Percentiles rank a stretch among this genome's conserved stretches.
Evolutionary conservation across 1,140 invertebrate species (phyloP).

Genomic region (Grapholita molesta): DNA sequence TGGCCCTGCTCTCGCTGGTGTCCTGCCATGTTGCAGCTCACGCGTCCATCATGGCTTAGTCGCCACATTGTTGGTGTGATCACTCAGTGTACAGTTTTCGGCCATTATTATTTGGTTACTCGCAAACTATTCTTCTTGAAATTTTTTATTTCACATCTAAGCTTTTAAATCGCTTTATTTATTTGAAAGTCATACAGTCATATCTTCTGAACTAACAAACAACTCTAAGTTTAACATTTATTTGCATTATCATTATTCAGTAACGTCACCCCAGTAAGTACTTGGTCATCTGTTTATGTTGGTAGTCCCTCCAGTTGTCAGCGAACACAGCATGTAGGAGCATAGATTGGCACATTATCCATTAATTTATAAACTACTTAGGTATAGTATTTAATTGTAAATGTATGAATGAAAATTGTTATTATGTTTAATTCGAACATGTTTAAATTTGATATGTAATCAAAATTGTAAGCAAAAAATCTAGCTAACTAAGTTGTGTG

Average conservation of each 20-base stretch:
- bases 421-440: slow-evolving; percentile 2
- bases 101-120: slow-evolving; percentile 61
- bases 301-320: background rate
- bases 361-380: slow-evolving; percentile 49
- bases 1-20: slow-evolving; percentile 37
- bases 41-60: slow-evolving; percentile 69
- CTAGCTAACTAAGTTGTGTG: slow-evolving; percentile 31
- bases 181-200: slow-evolving; percentile 62
- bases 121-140: slow-evolving; percentile 60
- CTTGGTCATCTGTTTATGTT: slow-evolving; percentile 33
- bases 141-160: slow-evolving; percentile 65
- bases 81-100: slow-evolving; percentile 64
- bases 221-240: slow-evolving; percentile 58
- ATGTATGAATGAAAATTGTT: background rate
- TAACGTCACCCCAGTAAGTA: slow-evolving; percentile 43
- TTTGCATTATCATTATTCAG: slow-evolving; percentile 56
- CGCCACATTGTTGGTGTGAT: slow-evolving; percentile 68
- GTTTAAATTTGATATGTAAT: slow-evolving; percentile 1
- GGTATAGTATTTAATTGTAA: slow-evolving; percentile 21
- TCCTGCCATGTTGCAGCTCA: slow-evolving; percentile 63
- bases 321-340: slow-evolving; percentile 12
- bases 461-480: slow-evolving; percentile 16
- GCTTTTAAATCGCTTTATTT: slow-evolving; percentile 70
- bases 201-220: slow-evolving; percentile 52
- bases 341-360: slow-evolving; percentile 57